Percentiles rank a stretch among this genome's conserved stretches.
phyloP scores from a whole-genome alignment of 1,140 invertebrate genomes.

The Drosophila funebris region DNA sequence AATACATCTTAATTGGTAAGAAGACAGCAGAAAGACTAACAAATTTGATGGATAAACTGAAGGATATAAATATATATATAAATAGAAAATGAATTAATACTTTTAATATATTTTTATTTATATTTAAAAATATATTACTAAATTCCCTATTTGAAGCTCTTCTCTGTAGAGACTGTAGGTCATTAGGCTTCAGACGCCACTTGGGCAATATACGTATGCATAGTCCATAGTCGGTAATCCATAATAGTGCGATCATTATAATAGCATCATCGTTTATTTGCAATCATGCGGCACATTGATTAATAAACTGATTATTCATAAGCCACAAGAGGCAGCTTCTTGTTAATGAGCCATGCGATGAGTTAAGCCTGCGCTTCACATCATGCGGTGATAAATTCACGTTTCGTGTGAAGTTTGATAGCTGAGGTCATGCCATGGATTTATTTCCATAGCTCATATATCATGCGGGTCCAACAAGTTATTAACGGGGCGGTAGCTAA shows the following conservation, averaged over 20 bases:
- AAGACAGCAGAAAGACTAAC: slow-evolving; percentile 6
- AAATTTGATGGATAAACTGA: slow-evolving; percentile 20
- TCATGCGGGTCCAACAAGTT: slow-evolving; percentile 59
- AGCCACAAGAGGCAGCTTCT: slow-evolving; percentile 73
- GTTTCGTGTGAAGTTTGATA: slow-evolving; percentile 73
- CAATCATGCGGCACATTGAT: slow-evolving; percentile 68
- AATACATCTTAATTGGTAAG: slow-evolving; percentile 33
- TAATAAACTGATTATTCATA: slow-evolving; percentile 81
- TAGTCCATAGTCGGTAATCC: slow-evolving; percentile 21
- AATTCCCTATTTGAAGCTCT: neutral
- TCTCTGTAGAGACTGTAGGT: neutral
- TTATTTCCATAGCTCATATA: slow-evolving; percentile 77
- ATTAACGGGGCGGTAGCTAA: slow-evolving; percentile 64
- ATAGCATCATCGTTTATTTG: slow-evolving; percentile 77
- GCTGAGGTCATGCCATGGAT: slow-evolving; percentile 78
- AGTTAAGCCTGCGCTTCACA: slow-evolving; percentile 55
- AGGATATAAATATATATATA: neutral
- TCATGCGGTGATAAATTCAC: slow-evolving; percentile 48
- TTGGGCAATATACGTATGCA: neutral
- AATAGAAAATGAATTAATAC: neutral
- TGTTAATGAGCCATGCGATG: slow-evolving; percentile 77
- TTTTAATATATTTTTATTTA: neutral
- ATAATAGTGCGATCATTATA: slow-evolving; percentile 77
- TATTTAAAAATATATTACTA: too few species aligned
- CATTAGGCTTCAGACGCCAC: neutral